phyloP scores from a whole-genome alignment of 2,797 vertebrate genomes.

The Esox masquinongy region DNA sequence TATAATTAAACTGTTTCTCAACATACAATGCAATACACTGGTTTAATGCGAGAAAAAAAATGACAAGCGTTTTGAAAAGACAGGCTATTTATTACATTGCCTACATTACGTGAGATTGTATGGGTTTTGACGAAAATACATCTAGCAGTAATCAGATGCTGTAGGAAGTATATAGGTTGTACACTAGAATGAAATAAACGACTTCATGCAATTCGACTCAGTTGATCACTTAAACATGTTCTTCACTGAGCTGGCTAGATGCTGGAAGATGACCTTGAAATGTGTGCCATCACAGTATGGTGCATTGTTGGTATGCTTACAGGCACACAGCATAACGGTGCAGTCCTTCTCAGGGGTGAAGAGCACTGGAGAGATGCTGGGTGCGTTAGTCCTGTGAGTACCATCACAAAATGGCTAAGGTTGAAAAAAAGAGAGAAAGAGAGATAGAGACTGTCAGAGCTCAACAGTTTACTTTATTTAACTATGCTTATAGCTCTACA shows the following conservation, averaged over 20 bases:
- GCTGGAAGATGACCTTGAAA: slow-evolving; percentile 56
- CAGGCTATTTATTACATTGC: too few relatives aligned
- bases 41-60: too few relatives aligned
- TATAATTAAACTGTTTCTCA: too few relatives aligned
- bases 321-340: slow-evolving; percentile 75
- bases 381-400: slow-evolving; percentile 70
- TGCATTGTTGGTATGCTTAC: slow-evolving; percentile 77
- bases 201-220: background rate
- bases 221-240: slow-evolving; percentile 55
- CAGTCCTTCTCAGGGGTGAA: slow-evolving; percentile 71
- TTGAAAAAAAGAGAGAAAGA: background rate
- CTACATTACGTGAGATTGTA: too few relatives aligned
- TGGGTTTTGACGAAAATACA: too few relatives aligned
- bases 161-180: background rate
- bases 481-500: background rate
- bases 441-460: background rate
- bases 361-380: slow-evolving; percentile 70
- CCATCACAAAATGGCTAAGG: slow-evolving; percentile 86
- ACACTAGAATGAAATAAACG: background rate
- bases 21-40: too few relatives aligned
- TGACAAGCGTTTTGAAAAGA: too few relatives aligned
- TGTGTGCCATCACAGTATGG: slow-evolving; percentile 85
- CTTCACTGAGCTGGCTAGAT: slow-evolving; percentile 55
- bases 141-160: background rate
- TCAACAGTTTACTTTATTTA: background rate